Evolutionary conservation across 1,140 invertebrate genomes (phyloP).

Genomic region (Chlorops oryzae): DNA sequence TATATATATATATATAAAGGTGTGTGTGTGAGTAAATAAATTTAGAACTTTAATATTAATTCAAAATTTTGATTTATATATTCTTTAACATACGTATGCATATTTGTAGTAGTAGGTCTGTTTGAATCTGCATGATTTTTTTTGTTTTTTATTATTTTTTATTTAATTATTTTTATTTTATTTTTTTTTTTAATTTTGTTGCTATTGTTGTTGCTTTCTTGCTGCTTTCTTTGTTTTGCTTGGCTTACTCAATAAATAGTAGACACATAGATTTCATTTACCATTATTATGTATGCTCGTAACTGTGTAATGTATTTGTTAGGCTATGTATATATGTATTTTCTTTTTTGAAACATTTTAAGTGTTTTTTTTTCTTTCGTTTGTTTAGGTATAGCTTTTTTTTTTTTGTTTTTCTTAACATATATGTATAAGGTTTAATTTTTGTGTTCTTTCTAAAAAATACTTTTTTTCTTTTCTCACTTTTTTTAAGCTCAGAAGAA

Average conservation of each 20-base stretch:
- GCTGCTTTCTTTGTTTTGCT: no score
- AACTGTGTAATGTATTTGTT: no score
- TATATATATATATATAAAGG: conserved; percentile 4
- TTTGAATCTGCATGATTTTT: background rate
- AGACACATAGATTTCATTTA: no score
- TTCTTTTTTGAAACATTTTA: background rate
- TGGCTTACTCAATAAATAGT: no score
- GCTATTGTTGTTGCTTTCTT: background rate
- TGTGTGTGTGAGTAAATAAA: background rate
- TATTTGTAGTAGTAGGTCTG: background rate
- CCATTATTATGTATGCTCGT: no score
- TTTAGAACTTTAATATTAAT: background rate
- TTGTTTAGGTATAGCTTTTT: background rate
- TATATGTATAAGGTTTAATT: background rate
- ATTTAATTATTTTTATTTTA: conserved; percentile 3
- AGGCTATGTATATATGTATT: background rate
- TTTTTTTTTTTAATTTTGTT: conserved; percentile 8
- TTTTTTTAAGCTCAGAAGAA: no score
- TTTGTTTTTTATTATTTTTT: background rate
- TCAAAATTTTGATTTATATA: background rate
- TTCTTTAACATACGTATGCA: background rate
- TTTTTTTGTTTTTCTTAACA: background rate
- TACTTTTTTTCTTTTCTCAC: no score
- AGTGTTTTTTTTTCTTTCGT: background rate
- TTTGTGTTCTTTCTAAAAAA: no score